Conservation (phyloP, 92 coral and sea anemone species). For the Palythoa caribaeorum region DNA sequence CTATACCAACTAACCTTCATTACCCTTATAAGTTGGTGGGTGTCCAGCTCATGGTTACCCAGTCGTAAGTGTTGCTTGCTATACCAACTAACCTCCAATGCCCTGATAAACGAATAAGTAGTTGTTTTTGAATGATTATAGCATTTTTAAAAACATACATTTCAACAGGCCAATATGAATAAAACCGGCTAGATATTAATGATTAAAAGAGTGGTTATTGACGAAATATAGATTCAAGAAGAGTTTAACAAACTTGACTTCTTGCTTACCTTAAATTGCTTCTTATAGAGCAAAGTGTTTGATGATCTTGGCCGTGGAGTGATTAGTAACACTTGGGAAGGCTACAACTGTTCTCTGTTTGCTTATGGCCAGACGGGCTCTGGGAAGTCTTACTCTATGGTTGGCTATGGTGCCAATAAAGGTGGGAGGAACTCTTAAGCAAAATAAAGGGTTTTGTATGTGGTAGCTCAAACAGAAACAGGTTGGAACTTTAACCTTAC, state of each 20-base stretch:
- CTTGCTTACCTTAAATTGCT: not conserved
- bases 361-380: conserved; percentile 98
- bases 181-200: too few species aligned
- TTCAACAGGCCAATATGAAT: too few species aligned
- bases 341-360: conserved; percentile 95
- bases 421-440: conserved; percentile 44
- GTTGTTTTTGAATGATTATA: too few species aligned
- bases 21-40: too few species aligned
- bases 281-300: conserved; percentile 75
- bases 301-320: conserved; percentile 91
- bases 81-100: too few species aligned
- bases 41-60: too few species aligned
- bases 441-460: not conserved
- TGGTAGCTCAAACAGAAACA: too few species aligned
- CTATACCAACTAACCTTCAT: too few species aligned
- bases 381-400: conserved; percentile 96
- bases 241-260: not conserved
- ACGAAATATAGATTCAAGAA: not conserved
- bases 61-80: too few species aligned
- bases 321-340: conserved; percentile 91
- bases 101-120: too few species aligned
- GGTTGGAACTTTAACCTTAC: too few species aligned
- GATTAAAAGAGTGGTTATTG: not conserved
- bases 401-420: conserved; percentile 92
- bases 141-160: too few species aligned